Evolutionary conservation across 2,797 vertebrate species (phyloP).

Genomic region (Phataginus tricuspis): DNA sequence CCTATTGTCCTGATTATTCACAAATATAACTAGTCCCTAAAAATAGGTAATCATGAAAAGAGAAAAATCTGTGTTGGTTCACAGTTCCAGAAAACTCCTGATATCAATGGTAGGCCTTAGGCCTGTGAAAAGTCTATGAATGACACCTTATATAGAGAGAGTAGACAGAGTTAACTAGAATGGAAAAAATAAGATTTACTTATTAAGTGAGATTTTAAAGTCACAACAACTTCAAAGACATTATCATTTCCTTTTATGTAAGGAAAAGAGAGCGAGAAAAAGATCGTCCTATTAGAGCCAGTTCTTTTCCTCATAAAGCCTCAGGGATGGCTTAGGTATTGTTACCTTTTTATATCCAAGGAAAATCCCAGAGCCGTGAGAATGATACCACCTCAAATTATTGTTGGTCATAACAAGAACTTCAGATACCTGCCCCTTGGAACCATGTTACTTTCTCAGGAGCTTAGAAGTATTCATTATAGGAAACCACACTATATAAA

Average conservation of each 20-base stretch:
- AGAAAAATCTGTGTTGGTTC: not conserved
- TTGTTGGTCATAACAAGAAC: not conserved
- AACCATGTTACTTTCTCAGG: not conserved
- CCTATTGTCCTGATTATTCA: not conserved
- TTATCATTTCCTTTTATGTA: not conserved
- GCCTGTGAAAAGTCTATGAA: not conserved
- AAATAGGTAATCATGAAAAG: not conserved
- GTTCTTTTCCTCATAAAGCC: not conserved
- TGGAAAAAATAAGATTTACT: slow-evolving; percentile 41
- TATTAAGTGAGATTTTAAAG: not conserved
- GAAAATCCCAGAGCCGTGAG: not conserved
- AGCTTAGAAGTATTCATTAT: not conserved
- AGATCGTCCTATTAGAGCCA: not conserved
- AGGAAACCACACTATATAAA: not conserved
- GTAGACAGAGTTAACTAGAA: not conserved
- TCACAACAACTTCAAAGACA: not conserved
- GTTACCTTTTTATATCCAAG: not conserved
- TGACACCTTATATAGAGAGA: not conserved
- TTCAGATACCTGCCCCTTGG: not conserved
- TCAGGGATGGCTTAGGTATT: not conserved
- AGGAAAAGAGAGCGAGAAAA: not conserved
- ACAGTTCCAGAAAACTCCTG: not conserved
- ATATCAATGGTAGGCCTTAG: not conserved
- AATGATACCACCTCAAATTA: not conserved
- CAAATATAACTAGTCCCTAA: slow-evolving; percentile 1